These are phyloP conservation scores for Lanius ludovicianus DNA, from an alignment of 2,113 vertebrate genomes.

Conservation along the genomic window DNA sequence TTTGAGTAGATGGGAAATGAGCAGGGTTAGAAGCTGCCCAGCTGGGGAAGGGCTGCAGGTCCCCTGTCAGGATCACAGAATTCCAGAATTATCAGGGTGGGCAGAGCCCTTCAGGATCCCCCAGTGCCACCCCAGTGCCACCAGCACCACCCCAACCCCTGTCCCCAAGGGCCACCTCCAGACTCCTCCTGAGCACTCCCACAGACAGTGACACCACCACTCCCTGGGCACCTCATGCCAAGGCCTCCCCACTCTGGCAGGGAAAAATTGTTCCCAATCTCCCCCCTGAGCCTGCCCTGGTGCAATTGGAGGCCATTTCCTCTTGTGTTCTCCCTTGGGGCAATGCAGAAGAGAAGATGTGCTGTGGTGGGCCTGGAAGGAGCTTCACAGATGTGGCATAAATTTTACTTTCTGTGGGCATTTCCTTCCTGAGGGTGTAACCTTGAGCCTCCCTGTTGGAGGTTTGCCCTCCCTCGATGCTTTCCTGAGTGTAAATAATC, in stretches of 20 bases:
- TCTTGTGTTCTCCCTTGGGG: not conserved
- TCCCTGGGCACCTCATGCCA: not conserved
- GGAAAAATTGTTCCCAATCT: not conserved
- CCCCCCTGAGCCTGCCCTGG: not conserved
- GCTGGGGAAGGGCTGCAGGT: not conserved
- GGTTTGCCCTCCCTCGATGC: not conserved
- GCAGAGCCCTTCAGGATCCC: rapidly evolving
- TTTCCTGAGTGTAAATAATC: not conserved
- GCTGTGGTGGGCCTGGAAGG: no score
- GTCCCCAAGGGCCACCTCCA: not conserved
- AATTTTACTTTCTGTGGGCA: no score
- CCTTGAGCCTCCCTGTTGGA: not conserved
- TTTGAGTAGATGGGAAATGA: not conserved
- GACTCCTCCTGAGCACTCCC: not conserved
- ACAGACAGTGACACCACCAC: no score
- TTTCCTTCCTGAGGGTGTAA: not conserved
- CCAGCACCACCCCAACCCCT: not conserved
- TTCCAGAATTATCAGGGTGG: not conserved
- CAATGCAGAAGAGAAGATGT: not conserved
- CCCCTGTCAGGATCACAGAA: not conserved
- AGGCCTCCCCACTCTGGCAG: not conserved
- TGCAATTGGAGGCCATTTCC: not conserved
- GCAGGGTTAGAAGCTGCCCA: not conserved
- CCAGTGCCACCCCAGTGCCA: not conserved
- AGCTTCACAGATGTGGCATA: not conserved